Percentiles rank a stretch among this genome's conserved stretches.
phyloP scores from a whole-genome alignment of 2,888 invertebrate species.

The Choristoneura rosaceana region DNA sequence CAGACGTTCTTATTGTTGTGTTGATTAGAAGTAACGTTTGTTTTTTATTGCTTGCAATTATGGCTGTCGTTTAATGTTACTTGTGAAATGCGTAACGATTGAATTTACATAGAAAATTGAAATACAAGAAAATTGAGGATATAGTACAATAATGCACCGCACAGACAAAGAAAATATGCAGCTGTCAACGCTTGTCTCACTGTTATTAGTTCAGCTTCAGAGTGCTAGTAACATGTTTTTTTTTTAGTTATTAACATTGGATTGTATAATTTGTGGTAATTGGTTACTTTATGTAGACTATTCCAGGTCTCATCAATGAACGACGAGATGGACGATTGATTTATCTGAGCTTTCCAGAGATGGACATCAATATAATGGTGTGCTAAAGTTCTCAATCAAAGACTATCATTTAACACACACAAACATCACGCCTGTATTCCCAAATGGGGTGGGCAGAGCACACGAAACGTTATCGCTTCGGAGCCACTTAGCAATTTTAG shows the following conservation, averaged over 20 bases:
- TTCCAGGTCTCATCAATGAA: too few relatives aligned
- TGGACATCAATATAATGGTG: too few relatives aligned
- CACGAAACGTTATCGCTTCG: too few relatives aligned
- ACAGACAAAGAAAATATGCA: constrained; percentile 7
- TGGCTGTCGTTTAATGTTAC: constrained; percentile 15
- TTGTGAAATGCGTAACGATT: constrained; percentile 14
- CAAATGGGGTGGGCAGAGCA: too few relatives aligned
- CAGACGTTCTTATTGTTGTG: constrained; percentile 19
- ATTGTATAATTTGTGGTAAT: neutral
- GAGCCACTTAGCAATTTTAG: too few relatives aligned
- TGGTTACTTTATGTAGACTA: too few relatives aligned
- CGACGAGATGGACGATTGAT: too few relatives aligned
- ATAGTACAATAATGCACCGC: too few relatives aligned
- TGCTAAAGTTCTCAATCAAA: too few relatives aligned
- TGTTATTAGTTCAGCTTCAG: neutral
- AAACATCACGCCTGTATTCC: too few relatives aligned
- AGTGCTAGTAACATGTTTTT: neutral
- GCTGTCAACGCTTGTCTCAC: neutral
- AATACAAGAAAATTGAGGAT: constrained; percentile 8
- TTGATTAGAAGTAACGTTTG: constrained; percentile 11
- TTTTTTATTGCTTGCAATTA: constrained; percentile 8
- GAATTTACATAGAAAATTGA: constrained; percentile 15
- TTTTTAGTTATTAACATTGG: neutral
- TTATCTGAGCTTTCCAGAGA: too few relatives aligned
- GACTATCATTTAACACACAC: too few relatives aligned